Percentiles rank a stretch among this genome's conserved stretches.
Conservation (phyloP, 2,797 vertebrate species). For the Podarcis siculus region DNA sequence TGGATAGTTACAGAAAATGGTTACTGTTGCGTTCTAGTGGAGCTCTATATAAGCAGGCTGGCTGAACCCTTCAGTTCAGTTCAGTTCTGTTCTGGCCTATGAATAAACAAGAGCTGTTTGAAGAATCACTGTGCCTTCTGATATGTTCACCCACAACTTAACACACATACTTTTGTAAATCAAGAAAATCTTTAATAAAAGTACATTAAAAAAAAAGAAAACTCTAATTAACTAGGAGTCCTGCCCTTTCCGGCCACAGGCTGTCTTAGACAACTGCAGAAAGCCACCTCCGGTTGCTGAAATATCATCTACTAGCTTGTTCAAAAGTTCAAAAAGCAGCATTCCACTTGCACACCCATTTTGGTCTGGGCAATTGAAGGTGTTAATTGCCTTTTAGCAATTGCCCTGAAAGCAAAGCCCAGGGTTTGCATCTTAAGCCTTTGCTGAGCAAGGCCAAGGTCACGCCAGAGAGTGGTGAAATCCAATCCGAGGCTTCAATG, state of each 20-base stretch:
- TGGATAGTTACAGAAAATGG: too few species aligned
- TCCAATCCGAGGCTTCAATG: slow-evolving; percentile 2
- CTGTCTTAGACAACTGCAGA: not conserved
- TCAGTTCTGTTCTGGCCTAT: too few species aligned
- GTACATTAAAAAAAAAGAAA: too few species aligned
- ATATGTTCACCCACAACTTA: too few species aligned
- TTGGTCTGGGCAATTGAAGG: not conserved
- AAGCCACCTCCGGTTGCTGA: not conserved
- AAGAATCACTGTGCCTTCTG: too few species aligned
- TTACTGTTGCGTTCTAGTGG: too few species aligned
- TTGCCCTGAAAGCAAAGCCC: not conserved
- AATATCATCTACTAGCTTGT: not conserved
- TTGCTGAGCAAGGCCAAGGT: slow-evolving; percentile 2
- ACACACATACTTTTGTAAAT: too few species aligned
- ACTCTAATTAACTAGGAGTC: too few species aligned
- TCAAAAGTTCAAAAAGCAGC: not conserved
- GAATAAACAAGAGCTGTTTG: too few species aligned
- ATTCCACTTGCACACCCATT: not conserved
- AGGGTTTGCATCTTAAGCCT: slow-evolving; percentile 6
- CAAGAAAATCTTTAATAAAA: too few species aligned
- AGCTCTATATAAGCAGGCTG: too few species aligned
- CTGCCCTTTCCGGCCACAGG: not conserved
- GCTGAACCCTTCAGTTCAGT: too few species aligned
- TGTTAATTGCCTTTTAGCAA: not conserved
- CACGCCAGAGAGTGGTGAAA: slow-evolving; percentile 18